Base-by-base conservation (phyloP, 2,113 vertebrate species). In the Oxyruncus cristatus region DNA sequence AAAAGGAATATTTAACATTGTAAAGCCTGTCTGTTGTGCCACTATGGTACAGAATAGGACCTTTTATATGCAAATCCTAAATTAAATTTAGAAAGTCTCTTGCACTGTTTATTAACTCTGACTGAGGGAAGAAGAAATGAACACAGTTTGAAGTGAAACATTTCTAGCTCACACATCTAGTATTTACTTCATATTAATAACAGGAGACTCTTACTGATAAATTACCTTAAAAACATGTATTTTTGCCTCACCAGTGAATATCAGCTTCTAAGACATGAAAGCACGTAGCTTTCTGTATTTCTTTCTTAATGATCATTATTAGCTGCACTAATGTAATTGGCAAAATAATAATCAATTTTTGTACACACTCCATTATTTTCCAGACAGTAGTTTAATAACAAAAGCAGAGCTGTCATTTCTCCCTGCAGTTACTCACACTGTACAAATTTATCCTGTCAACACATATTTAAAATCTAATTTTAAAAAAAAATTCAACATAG, bases 401-500 rank as follows among this genome's bases (percentile, higher is more conserved):
- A 98, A 96, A 97, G 85, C 92, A 96, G 95, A 96, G 86, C 95
- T 97, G 97, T 97, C 97, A 97, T 94, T 97, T 96, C 96, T 89
- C 94, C 91, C 92, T 94, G 75, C 58, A 35, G 91, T 98, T 97
- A 95, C 82, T 97, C 95, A 95, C 92, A 95, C 91, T 85, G 63
- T 93, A 96, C 84, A 97, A 96, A 96, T 96, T 97, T 92, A 93
- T 91, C 94, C 94, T 97, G 97, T 97, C 97, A 98, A 98, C 97
- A 98, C 95, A 76, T 88, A 97, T 98, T 98, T 96, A 97, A 98
- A 98, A 97, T 96, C 96, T 97, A 97, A 97, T 98, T 98, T 77
- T 46, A 86, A 88, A 85, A 49, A 91, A 92, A 95, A 92, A 74
- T n/a, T 85, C 94, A 97, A 73, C 93, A 85, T 47, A 77, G 68